Evolutionary conservation across 2,888 invertebrate species (phyloP).

Genomic region (Ceratothoa steindachneri): DNA sequence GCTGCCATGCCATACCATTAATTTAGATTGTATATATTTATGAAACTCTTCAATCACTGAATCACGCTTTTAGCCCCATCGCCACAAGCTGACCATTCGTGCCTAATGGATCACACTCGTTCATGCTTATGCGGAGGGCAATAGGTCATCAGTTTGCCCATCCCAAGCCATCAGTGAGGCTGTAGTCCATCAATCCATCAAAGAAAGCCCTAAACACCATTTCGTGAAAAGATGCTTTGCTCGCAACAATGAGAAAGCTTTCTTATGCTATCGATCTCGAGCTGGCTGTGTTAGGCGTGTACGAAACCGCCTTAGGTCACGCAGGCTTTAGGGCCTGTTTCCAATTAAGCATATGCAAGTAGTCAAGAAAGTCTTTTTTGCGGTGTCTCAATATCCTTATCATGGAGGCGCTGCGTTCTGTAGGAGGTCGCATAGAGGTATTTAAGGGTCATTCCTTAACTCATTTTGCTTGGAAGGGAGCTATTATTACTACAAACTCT

Average conservation of each 20-base stretch:
- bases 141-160: neutral
- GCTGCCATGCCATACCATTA: neutral
- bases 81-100: neutral
- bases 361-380: too few species aligned
- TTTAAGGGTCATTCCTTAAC: neutral
- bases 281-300: too few species aligned
- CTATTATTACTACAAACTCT: neutral
- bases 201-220: neutral
- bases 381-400: too few species aligned
- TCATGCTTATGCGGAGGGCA: neutral
- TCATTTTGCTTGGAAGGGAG: neutral
- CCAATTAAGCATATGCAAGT: too few species aligned
- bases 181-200: neutral
- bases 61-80: neutral
- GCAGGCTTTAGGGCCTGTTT: too few species aligned
- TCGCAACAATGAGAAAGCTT: neutral
- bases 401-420: too few species aligned
- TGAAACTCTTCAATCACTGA: neutral
- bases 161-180: neutral
- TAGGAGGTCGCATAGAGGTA: too few species aligned
- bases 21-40: neutral
- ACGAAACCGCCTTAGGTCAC: too few species aligned
- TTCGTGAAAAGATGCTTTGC: neutral
- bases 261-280: too few species aligned
- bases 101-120: neutral